Evolutionary conservation across 2,888 invertebrate species (phyloP), one percentile per base, ranked within the genome.

Genomic region (Drosophila nigricruria): DNA sequence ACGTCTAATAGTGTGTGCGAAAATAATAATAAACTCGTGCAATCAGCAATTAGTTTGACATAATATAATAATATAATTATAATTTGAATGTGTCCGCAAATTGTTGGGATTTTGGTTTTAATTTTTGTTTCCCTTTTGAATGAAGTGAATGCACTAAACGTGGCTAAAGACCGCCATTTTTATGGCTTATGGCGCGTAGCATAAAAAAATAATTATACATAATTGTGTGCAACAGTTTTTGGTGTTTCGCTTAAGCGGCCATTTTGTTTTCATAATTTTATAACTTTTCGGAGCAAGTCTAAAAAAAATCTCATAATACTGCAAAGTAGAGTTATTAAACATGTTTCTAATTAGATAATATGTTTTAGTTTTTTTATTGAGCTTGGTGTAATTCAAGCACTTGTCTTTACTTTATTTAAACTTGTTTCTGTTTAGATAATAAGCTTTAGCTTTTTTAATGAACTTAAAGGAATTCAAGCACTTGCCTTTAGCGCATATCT

Each of bases 11-110:
- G 71, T 68, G 77, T 77, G 71, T 67, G 73, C n/a, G 50, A 70
- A 78, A 75, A 75, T 75, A 64, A 73, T 75, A 71, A 72, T 78
- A 78, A 77, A 67, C 78, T 72, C 70, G 52, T 69, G 67, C 66
- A 70, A 78, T 74, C 77, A 58, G 53, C 30, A 45, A 8, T 6
- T 42, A 47, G 60, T 53, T 27, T 36, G 32, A 45, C 6, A 54
- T 8, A 30, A 59, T 16, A 30, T 47, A 61, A n/a, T n/a, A n/a
- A n/a, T 25, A 25, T 5, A 10, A 50, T 60, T 58, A 58, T 42
- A 57, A 66, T 56, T 57, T 47, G 43, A 47, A 34, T 27, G 18
- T 20, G n/a, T 27, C 6, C 10, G n/a, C 54, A 70, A 65, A 65
- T 58, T 23, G 47, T 34, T 36, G 65, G 16, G n/a, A n/a, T n/a